These are phyloP conservation scores for Epinotia demarniana DNA, from an alignment of 2,888 invertebrate genomes.

Conservation along the genomic window DNA sequence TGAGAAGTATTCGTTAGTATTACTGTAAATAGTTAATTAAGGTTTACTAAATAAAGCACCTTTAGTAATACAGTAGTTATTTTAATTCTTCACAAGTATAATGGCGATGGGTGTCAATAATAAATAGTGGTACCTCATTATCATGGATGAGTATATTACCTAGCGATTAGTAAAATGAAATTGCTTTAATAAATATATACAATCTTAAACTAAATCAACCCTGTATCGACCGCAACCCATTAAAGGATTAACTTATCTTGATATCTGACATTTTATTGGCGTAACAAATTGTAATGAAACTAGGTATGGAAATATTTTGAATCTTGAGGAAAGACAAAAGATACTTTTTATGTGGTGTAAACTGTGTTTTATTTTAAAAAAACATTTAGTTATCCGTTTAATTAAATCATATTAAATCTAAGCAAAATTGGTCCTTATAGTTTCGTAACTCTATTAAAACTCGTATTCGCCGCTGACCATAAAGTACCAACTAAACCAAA, in stretches of 20 bases:
- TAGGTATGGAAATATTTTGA: too few species aligned
- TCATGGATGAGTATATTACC: not conserved
- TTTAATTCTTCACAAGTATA: not conserved
- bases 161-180: not conserved
- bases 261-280: not conserved
- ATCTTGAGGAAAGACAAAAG: too few species aligned
- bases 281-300: too few species aligned
- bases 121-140: not conserved
- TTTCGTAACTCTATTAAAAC: slow-evolving; percentile 46
- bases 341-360: too few species aligned
- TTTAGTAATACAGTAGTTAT: not conserved
- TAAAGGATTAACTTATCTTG: not conserved
- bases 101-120: not conserved
- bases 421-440: not conserved
- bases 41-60: slow-evolving; percentile 24
- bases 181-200: not conserved
- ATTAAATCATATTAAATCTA: not conserved
- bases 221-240: not conserved
- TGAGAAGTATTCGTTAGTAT: slow-evolving; percentile 37
- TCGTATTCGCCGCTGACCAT: slow-evolving; percentile 50
- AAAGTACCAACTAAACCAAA: slow-evolving; percentile 60
- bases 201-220: not conserved
- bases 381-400: not conserved
- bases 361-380: too few species aligned
- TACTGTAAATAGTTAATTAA: slow-evolving; percentile 37